These are phyloP conservation scores for Ceratina japonica DNA, from an alignment of 1,140 invertebrate species.

Conservation along the genomic window DNA sequence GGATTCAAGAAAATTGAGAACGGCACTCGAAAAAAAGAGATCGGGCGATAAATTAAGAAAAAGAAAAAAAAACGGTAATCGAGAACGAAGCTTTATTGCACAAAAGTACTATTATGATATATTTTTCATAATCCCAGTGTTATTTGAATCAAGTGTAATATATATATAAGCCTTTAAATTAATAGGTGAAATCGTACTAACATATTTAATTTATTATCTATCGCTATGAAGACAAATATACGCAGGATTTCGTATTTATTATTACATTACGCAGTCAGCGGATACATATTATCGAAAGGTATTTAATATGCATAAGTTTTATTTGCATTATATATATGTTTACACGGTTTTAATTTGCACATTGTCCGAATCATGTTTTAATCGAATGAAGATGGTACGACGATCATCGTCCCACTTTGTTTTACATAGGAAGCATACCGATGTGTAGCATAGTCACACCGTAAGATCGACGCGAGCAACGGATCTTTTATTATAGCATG, in stretches of 20 bases:
- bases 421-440: conserved; percentile 4
- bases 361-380: conserved; percentile 29
- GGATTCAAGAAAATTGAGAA: too few species aligned
- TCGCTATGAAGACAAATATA: conserved; percentile 61
- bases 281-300: conserved; percentile 55
- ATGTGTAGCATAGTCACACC: conserved; percentile 4
- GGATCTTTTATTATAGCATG: conserved; percentile 14
- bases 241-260: conserved; percentile 64
- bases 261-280: conserved; percentile 61
- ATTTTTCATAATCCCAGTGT: conserved; percentile 78
- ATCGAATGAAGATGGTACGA: conserved; percentile 31
- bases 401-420: neutral
- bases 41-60: too few species aligned
- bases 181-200: conserved; percentile 58
- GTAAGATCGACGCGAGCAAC: neutral
- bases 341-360: conserved; percentile 37
- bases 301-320: conserved; percentile 56
- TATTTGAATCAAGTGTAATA: conserved; percentile 71
- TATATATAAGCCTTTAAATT: conserved; percentile 62
- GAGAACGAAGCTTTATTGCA: conserved; percentile 53
- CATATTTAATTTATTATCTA: conserved; percentile 71
- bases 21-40: too few species aligned
- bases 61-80: too few species aligned
- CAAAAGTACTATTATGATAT: conserved; percentile 78
- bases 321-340: conserved; percentile 43